A percentile compares a stretch with the other conserved stretches of the same genome.
Evolutionary conservation across 2,797 vertebrate species (phyloP).

Genomic region (Coranthus polyacanthus): DNA sequence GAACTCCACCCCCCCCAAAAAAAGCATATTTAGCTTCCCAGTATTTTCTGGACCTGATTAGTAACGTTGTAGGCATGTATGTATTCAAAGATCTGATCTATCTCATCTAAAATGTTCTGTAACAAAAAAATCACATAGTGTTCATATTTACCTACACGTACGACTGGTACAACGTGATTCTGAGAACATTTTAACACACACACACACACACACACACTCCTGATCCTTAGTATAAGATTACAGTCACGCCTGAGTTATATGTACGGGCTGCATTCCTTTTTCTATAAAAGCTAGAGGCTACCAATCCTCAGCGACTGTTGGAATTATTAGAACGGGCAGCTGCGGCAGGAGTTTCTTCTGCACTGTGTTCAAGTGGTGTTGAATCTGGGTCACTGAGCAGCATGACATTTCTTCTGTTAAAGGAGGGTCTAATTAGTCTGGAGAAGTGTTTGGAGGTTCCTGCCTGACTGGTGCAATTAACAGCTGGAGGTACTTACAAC

Average conservation of each 20-base stretch:
- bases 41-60: no score
- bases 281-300: constrained; percentile 16
- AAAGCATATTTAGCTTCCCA: no score
- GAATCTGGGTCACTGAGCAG: constrained; percentile 82
- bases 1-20: no score
- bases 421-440: constrained; percentile 73
- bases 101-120: no score
- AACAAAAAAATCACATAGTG: no score
- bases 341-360: constrained; percentile 40
- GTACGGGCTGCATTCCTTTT: constrained; percentile 28
- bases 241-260: constrained; percentile 1
- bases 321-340: constrained; percentile 39
- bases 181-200: not conserved
- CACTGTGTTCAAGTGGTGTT: constrained; percentile 45
- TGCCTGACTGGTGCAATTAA: constrained; percentile 60
- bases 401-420: constrained; percentile 61
- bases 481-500: constrained; percentile 66
- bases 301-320: constrained; percentile 27
- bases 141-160: no score
- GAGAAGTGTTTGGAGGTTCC: constrained; percentile 51
- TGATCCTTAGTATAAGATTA: not conserved
- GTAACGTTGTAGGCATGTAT: no score
- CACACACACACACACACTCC: no score
- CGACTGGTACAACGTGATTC: no score
- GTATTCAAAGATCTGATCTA: no score